Percentiles rank a stretch among this genome's conserved stretches.
Evolutionary conservation across 2,888 invertebrate species (phyloP).

Genomic region (Xylota segnis): DNA sequence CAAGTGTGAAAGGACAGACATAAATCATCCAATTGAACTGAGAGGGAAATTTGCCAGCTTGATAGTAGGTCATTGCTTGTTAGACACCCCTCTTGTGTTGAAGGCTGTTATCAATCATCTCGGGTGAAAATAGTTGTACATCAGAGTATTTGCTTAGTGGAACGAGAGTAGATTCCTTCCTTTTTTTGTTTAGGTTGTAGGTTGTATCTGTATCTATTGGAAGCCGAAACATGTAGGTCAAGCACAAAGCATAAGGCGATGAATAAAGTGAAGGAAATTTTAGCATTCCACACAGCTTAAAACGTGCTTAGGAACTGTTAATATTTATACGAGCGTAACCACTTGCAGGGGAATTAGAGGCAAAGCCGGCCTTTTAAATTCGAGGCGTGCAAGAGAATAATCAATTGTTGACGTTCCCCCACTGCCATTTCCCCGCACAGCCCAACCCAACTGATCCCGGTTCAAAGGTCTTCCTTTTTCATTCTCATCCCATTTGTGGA

Average conservation of each 20-base stretch:
- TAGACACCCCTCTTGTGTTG: constrained; percentile 50
- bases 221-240: constrained; percentile 57
- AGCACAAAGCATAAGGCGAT: constrained; percentile 30
- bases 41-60: constrained; percentile 73
- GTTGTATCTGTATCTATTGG: constrained; percentile 25
- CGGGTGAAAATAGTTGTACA: constrained; percentile 56
- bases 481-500: constrained; percentile 26
- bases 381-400: constrained; percentile 49
- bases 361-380: constrained; percentile 30
- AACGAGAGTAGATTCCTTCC: constrained; percentile 41
- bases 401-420: constrained; percentile 58
- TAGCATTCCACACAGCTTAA: constrained; percentile 7
- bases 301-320: not conserved
- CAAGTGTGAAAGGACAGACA: constrained; percentile 70
- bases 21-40: constrained; percentile 74
- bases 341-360: constrained; percentile 36
- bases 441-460: not conserved
- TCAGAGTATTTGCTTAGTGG: constrained; percentile 52
- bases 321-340: constrained; percentile 8
- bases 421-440: not conserved
- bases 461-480: constrained; percentile 21
- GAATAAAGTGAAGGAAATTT: constrained; percentile 18
- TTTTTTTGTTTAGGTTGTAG: too few relatives aligned
- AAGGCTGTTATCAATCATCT: constrained; percentile 73
- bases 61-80: constrained; percentile 61